Evolutionary conservation across 2,888 invertebrate species (phyloP).

Genomic region (Ormyrus nitidulus): DNA sequence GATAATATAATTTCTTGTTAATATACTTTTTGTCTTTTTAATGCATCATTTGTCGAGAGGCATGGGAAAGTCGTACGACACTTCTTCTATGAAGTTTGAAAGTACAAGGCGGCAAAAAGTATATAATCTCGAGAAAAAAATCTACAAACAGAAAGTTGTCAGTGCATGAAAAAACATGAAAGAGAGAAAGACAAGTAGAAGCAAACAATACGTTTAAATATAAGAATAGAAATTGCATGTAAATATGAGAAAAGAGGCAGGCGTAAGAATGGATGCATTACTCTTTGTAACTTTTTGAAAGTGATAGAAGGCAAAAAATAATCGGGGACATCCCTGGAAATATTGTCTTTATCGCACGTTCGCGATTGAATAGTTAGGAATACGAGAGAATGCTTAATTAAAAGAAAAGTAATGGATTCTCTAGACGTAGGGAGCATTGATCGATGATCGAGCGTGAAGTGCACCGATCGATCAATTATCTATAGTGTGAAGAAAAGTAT

Average conservation of each 20-base stretch:
- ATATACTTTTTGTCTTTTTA: constrained; percentile 53
- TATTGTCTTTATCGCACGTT: constrained; percentile 42
- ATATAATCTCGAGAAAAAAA: constrained; percentile 23
- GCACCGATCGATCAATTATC: constrained; percentile 35
- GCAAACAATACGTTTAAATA: constrained; percentile 3
- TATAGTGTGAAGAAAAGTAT: constrained; percentile 14
- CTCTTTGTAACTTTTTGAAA: constrained; percentile 59
- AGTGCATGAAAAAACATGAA: constrained; percentile 22
- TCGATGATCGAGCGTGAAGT: constrained; percentile 17
- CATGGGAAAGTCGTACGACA: constrained; percentile 38
- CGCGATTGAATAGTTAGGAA: constrained; percentile 48
- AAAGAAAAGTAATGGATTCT: constrained; percentile 44
- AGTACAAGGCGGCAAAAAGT: constrained; percentile 38
- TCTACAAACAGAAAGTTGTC: constrained; percentile 5
- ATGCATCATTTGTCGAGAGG: constrained; percentile 35
- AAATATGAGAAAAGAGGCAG: constrained; percentile 52
- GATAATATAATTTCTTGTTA: constrained; percentile 52
- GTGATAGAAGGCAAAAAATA: constrained; percentile 47
- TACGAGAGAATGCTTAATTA: constrained; percentile 28
- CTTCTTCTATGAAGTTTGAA: constrained; percentile 38
- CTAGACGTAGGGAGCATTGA: constrained; percentile 31
- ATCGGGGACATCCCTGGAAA: constrained; percentile 32
- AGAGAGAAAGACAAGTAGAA: constrained; percentile 29
- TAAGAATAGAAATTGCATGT: constrained; percentile 53
- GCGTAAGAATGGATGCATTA: constrained; percentile 48